phyloP scores from a whole-genome alignment of 2,888 invertebrate genomes.

The Philhelius pedissequus region DNA sequence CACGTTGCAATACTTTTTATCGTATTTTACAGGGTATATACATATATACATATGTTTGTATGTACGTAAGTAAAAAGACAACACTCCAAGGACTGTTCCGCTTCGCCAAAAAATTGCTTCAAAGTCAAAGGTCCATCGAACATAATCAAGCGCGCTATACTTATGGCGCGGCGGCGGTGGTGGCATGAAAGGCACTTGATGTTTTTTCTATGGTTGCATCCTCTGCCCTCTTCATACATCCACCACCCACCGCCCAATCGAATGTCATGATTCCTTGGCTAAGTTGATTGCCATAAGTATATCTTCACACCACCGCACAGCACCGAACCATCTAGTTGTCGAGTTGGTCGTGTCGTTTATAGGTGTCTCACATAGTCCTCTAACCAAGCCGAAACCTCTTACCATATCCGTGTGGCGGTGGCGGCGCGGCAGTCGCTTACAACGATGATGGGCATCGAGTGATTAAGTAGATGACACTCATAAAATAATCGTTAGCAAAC shows the following conservation, averaged over 20 bases:
- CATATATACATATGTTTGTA: too few relatives aligned
- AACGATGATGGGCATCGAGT: slow-evolving; percentile 63
- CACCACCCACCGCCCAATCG: slow-evolving; percentile 53
- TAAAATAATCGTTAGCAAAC: slow-evolving; percentile 66
- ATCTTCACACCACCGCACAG: too few relatives aligned
- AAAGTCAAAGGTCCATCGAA: slow-evolving; percentile 61
- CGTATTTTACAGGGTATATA: not conserved
- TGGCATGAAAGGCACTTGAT: slow-evolving; percentile 34
- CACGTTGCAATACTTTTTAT: not conserved
- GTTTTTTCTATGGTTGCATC: not conserved
- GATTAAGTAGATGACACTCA: slow-evolving; percentile 67
- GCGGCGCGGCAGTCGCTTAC: too few relatives aligned
- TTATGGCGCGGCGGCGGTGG: too few relatives aligned
- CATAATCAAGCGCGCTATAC: slow-evolving; percentile 49
- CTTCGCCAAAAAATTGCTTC: slow-evolving; percentile 48
- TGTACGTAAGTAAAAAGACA: not conserved
- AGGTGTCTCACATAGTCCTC: not conserved
- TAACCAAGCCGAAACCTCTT: slow-evolving; percentile 30
- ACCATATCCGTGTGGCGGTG: slow-evolving; percentile 43
- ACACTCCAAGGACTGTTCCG: slow-evolving; percentile 41
- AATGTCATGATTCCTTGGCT: slow-evolving; percentile 52
- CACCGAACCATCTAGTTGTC: slow-evolving; percentile 44
- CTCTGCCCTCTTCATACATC: slow-evolving; percentile 6
- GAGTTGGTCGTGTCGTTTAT: slow-evolving; percentile 24
- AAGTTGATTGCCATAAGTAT: slow-evolving; percentile 58